Evolutionary conservation across 2,888 invertebrate genomes (phyloP), one percentile per base, ranked within the genome.

Genomic region (Sericinus montela): DNA sequence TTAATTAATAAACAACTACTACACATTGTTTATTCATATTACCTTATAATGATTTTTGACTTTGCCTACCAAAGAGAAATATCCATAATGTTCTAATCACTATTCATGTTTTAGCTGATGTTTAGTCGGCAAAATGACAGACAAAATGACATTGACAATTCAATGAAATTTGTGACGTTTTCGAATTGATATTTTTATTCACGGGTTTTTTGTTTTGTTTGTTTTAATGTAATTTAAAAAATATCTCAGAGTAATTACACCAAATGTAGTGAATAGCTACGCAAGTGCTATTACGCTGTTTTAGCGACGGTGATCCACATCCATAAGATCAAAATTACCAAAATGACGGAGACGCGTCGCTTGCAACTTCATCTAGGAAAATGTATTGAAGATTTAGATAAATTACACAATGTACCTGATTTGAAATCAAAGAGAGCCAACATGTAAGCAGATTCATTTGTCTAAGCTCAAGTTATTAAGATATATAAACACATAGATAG

Each of bases 371-470:
- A 92, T 75, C 80, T 91, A 69, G 91, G 89, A 48, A 87, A 88
- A 68, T 88, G 85, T 60, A 76, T 92, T 45, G 89, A 90, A 55
- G 92, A 91, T 75, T 81, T 92, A 73, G 90, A 91, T 60, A 81
- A 89, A 70, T 67, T 83, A 62, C 80, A 90, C 64, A 78, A 72
- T 62, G 76, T 84, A 61, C 84, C 86, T 53, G 86, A 90, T 66
- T 67, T 89, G 49, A 89, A 87, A 65, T 62, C 77, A 34, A 90
- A 83, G 55, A 83, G 89, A 69, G 82, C 90, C 52, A 82, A 81
- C 53, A 68, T 83, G 92, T 92, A 74, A 82, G 90, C 84, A 58
- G 13, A 37, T 42, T n/a, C 25, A 28, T 0, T 11, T 32, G 7
- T 32, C 3, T 1, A 32, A 32, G 11, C 32, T 6, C 11, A 6